phyloP scores from a whole-genome alignment of 2,797 vertebrate genomes.

The Lates japonicus region DNA sequence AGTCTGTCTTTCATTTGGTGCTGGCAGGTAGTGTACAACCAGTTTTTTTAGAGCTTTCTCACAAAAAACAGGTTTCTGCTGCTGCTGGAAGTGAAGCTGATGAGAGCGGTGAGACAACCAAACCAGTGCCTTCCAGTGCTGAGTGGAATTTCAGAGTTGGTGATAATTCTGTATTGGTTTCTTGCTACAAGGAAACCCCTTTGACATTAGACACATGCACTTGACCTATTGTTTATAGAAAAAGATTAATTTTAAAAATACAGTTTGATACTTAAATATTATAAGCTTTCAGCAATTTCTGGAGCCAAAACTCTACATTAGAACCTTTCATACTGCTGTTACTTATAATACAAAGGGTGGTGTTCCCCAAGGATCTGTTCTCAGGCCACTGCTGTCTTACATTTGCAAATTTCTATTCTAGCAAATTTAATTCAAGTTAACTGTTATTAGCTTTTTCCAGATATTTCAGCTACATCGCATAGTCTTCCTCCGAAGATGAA shows the following conservation, averaged over 20 bases:
- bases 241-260: neutral
- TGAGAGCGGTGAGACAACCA: neutral
- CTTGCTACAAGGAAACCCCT: neutral
- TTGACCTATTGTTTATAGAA: neutral
- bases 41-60: neutral
- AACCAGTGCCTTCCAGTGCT: neutral
- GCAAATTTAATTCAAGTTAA: neutral
- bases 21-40: neutral
- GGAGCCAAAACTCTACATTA: neutral
- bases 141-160: neutral
- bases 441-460: neutral
- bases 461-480: neutral
- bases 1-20: neutral
- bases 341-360: neutral
- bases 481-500: neutral
- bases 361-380: constrained; percentile 24
- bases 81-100: neutral
- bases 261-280: neutral
- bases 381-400: neutral
- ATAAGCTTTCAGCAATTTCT: neutral
- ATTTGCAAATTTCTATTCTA: neutral
- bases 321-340: neutral
- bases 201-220: neutral
- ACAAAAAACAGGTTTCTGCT: neutral
- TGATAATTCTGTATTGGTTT: neutral